Conservation (phyloP, 2,797 vertebrate genomes). For the Ctenopoma kingsleyae region DNA sequence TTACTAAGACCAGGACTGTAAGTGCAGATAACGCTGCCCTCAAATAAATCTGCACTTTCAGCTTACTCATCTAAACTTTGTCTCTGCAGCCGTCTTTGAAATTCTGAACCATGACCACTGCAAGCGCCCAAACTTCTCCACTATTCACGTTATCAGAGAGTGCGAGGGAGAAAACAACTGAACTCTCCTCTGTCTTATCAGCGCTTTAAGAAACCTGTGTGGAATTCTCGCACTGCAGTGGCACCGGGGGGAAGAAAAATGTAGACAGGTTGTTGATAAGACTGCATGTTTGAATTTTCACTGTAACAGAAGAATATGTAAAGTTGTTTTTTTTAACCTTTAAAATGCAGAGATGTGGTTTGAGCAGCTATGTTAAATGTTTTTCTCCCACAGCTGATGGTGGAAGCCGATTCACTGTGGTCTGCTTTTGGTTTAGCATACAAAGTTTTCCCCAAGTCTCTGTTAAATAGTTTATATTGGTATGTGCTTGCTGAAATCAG, state of each 20-base stretch:
- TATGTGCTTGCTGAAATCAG: conserved; percentile 14
- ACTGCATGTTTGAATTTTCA: conserved; percentile 34
- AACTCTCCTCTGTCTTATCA: conserved; percentile 41
- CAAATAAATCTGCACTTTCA: conserved; percentile 14
- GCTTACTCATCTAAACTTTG: conserved; percentile 9
- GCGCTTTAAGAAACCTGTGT: conserved; percentile 39
- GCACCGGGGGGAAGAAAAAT: conserved; percentile 15
- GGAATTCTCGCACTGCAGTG: conserved; percentile 39
- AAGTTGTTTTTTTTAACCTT: conserved; percentile 17
- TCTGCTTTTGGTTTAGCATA: conserved; percentile 29
- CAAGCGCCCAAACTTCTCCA: not conserved
- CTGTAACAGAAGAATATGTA: conserved; percentile 19
- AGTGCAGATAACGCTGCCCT: not conserved
- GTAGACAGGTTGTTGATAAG: conserved; percentile 36
- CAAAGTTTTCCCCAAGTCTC: conserved; percentile 1
- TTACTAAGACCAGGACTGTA: not conserved
- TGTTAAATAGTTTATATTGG: not conserved
- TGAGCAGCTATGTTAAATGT: conserved; percentile 1
- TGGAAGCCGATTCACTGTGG: conserved; percentile 17
- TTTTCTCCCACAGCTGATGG: conserved; percentile 25
- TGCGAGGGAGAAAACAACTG: conserved; percentile 2
- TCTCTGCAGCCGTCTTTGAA: conserved; percentile 28
- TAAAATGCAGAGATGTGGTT: not conserved
- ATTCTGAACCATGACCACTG: conserved; percentile 20
- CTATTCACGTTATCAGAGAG: conserved; percentile 2